Evolutionary conservation across 2,113 vertebrate species (phyloP), one percentile per base, ranked within the genome.

Genomic region (Chascanopsetta lugubris): DNA sequence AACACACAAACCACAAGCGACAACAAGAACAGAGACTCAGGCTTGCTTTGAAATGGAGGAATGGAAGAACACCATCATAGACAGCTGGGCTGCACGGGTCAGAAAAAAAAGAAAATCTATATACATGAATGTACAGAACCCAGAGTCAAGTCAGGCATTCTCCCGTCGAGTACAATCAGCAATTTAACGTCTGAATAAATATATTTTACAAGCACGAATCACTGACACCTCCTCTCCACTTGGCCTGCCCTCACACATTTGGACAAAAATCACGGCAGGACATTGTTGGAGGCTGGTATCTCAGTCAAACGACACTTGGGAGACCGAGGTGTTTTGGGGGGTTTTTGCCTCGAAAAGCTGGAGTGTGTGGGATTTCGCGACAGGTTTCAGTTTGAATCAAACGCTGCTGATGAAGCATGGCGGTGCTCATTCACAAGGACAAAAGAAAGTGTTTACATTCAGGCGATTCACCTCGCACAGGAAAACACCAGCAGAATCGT

Each of bases 41-140:
- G 48, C 15, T n/a, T 54, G 58, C 50, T 58, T 47, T 18, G 9
- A 17, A 51, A 5, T 42, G 24, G 17, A 29, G 38, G 34, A 27
- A 47, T 40, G 25, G 54, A 1, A 2, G 77, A 77, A 66, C 5
- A 11, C 4, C 47, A 61, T 21, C 8, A 40, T 8, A 10, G 18
- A 40, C 22, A 45, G 54, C 24, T 13, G 53, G 26, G 29, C 17
- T 32, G 43, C 56, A 25, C 8, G 10, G 4, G 36, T 20, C 26
- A 18, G 22, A 29, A 40, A 30, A 36, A 36, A 55, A 38, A n/a
- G n/a, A n/a, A 36, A 5, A 13, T 36, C 49, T 4, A 50, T 4
- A 58, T 3, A 43, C 30, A 25, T 51, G n/a, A 32, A 12, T 21
- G 13, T 26, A 30, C 48, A 22, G 15, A 64, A 63, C 24, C 17